Evolutionary conservation across 1,140 invertebrate genomes (phyloP), one percentile per base, ranked within the genome.

Genomic region (Galendromus occidentalis): DNA sequence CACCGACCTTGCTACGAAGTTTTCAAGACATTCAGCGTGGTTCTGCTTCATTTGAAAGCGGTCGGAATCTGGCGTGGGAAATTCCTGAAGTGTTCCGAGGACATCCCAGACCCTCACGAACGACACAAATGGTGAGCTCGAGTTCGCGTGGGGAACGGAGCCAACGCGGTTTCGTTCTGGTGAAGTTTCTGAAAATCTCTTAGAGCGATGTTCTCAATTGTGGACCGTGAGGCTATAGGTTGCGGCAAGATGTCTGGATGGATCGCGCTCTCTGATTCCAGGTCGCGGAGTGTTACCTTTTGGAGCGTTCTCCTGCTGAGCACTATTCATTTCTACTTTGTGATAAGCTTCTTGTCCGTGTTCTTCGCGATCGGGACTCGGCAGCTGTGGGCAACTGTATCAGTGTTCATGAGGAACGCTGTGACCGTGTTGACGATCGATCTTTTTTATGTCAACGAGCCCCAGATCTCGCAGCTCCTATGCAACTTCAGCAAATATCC

Each of bases 401-500:
- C 51, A 14, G 51, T 59, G n/a, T 59, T 59, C 51, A 14, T 59
- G 25, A 25, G 51, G 51, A 59, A 25, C 25, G 51, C 25, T 29
- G 22, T 25, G n/a, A 29, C 51, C 22, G 51, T 59, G 9, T 14
- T 59, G 14, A 59, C 51, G 0, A 59, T 59, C 51, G 51, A 59
- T 33, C 51, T 59, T 4, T 59, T 59, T 22, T 59, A 18, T 22
- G 20, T 59, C 12, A 59, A 59, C 9, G 51, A 59, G 33, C 51
- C 51, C 2, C 25, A 59, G 51, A 59, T 59, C 9, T 25, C 51
- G 17, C 51, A 59, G 9, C 51, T 59, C 1, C 20, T 59, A 29
- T 59, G 51, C 51, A 33, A 59, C 33, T 59, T 59, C 14, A 59
- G 51, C 51, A 59, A 59, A 14, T 59, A 59, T 22, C 51, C 51